Evolutionary conservation across 2,797 vertebrate genomes (phyloP).

Genomic region (Channa striata): DNA sequence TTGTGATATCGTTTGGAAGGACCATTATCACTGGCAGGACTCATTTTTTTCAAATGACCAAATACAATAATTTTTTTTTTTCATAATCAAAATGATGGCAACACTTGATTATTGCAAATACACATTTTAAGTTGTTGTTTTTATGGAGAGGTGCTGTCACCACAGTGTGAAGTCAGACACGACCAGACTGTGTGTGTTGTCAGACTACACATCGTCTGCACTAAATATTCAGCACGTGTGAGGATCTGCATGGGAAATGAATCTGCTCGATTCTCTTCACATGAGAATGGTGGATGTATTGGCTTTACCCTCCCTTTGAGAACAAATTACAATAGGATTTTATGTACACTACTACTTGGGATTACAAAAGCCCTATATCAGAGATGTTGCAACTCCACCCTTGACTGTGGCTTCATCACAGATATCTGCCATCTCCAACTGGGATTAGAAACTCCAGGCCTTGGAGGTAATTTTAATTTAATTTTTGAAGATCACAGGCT

Average conservation of each 20-base stretch:
- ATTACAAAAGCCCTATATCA: constrained; percentile 80
- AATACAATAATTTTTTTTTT: too few relatives aligned
- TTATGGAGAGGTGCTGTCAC: too few relatives aligned
- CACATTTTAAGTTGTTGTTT: too few relatives aligned
- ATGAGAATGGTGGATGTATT: constrained; percentile 68
- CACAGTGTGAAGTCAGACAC: too few relatives aligned
- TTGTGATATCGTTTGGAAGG: too few relatives aligned
- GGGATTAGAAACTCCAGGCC: constrained; percentile 66
- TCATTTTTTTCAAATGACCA: too few relatives aligned
- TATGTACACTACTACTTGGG: constrained; percentile 75
- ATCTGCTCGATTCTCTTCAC: constrained; percentile 76
- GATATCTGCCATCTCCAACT: constrained; percentile 65
- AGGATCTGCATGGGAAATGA: constrained; percentile 70
- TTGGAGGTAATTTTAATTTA: constrained; percentile 45
- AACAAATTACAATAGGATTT: constrained; percentile 83
- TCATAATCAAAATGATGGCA: too few relatives aligned
- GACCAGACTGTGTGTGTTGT: constrained; percentile 13
- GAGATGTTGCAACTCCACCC: constrained; percentile 67
- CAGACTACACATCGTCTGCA: too few relatives aligned
- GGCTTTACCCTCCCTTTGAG: constrained; percentile 72
- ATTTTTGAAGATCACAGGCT: constrained; percentile 78
- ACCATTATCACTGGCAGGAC: too few relatives aligned
- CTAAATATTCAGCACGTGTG: constrained; percentile 68
- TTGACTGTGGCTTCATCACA: constrained; percentile 68
- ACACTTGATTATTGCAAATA: too few relatives aligned